Percentiles rank a stretch among this genome's conserved stretches.
Conservation (phyloP, 2,113 vertebrate species). For the Amazona guildingii region DNA sequence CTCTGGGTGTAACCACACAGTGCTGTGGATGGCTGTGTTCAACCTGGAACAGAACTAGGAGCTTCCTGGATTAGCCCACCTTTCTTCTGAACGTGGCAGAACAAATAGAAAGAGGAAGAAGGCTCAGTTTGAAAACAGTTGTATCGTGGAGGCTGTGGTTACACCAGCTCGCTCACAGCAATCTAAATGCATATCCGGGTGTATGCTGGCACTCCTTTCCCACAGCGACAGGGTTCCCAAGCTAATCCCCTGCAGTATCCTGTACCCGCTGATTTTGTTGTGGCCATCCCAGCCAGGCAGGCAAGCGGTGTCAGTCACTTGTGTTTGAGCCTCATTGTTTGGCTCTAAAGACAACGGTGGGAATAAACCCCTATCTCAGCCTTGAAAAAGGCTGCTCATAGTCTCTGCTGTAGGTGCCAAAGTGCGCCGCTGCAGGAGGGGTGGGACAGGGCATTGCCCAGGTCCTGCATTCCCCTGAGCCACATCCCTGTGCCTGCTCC, state of each 20-base stretch:
- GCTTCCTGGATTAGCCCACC: background rate
- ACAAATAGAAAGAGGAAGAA: background rate
- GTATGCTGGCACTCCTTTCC: background rate
- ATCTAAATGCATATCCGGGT: background rate
- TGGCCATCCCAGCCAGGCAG: background rate
- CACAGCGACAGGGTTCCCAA: background rate
- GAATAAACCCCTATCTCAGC: background rate
- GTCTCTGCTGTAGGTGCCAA: background rate
- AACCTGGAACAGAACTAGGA: background rate
- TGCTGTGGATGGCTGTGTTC: background rate
- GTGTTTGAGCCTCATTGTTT: background rate
- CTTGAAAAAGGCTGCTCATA: background rate
- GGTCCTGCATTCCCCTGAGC: accelerated
- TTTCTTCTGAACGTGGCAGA: background rate
- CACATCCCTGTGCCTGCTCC: accelerated
- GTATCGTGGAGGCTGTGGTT: background rate
- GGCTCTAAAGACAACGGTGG: background rate
- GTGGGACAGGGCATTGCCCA: background rate
- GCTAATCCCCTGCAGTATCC: background rate
- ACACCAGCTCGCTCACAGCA: background rate
- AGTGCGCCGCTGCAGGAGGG: background rate
- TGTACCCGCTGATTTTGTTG: background rate
- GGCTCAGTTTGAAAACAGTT: background rate
- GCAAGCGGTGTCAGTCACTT: background rate
- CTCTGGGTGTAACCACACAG: accelerated